phyloP scores from a whole-genome alignment of 1,140 invertebrate genomes.

The Odontomachus brunneus region DNA sequence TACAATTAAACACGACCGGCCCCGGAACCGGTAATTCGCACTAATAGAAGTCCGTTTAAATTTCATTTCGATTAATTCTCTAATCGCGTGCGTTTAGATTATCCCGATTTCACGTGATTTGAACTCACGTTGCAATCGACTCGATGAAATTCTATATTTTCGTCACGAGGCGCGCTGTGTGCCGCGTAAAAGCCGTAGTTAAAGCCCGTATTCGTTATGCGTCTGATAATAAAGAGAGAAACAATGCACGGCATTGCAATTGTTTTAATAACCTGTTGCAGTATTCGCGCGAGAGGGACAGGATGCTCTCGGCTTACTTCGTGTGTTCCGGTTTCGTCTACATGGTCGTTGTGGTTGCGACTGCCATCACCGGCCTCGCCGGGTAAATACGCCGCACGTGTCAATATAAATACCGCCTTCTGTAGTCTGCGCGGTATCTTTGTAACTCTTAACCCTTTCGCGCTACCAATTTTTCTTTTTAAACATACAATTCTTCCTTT shows the following conservation, averaged over 20 bases:
- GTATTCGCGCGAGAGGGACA: constrained; percentile 92
- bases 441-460: too few species aligned
- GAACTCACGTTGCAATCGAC: background rate
- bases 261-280: constrained; percentile 82
- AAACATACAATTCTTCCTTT: too few species aligned
- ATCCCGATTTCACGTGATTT: constrained; percentile 18
- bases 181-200: background rate
- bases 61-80: constrained; percentile 44
- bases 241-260: constrained; percentile 11
- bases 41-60: constrained; percentile 33
- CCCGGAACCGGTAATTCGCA: background rate
- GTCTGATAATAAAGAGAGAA: too few species aligned
- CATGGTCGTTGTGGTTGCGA: constrained; percentile 87
- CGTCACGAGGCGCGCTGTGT: background rate
- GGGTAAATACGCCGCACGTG: constrained; percentile 79
- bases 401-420: constrained; percentile 23
- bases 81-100: constrained; percentile 14
- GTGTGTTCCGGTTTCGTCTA: constrained; percentile 92
- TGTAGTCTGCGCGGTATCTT: background rate
- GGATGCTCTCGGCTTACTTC: constrained; percentile 94
- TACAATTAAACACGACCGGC: background rate
- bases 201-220: background rate
- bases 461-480: too few species aligned
- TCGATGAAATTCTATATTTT: background rate
- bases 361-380: constrained; percentile 89